Evolutionary conservation across 1,140 invertebrate species (phyloP).

Genomic region (Drosophila malerkotliana): DNA sequence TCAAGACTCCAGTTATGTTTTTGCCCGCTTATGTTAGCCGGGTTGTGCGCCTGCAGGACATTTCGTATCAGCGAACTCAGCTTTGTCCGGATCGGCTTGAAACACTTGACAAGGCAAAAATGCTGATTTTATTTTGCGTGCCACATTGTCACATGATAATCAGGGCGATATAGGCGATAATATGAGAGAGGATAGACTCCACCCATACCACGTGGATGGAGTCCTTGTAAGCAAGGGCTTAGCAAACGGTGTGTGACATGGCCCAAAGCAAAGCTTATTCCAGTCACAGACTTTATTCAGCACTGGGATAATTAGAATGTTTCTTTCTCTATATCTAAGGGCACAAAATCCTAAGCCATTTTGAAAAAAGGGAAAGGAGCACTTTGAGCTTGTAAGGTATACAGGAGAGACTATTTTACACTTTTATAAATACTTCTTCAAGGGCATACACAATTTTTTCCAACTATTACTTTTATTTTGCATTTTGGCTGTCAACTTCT

Average conservation of each 20-base stretch:
- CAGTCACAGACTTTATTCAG: conserved; percentile 8
- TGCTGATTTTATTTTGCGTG: conserved; percentile 76
- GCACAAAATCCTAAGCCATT: neutral
- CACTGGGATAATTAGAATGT: conserved; percentile 15
- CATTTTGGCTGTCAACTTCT: no score
- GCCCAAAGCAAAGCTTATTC: conserved; percentile 3
- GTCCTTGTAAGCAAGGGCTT: conserved; percentile 41
- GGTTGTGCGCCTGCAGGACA: conserved; percentile 41
- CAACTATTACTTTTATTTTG: no score
- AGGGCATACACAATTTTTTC: no score
- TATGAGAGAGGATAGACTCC: conserved; percentile 22
- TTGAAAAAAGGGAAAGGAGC: no score
- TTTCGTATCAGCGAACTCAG: conserved; percentile 33
- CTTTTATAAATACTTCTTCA: no score
- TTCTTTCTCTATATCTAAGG: neutral
- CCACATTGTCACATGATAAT: conserved; percentile 79
- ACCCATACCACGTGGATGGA: conserved; percentile 15
- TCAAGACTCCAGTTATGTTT: conserved; percentile 23
- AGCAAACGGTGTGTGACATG: conserved; percentile 18
- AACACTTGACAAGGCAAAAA: conserved; percentile 64
- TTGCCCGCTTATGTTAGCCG: neutral
- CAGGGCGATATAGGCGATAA: conserved; percentile 65
- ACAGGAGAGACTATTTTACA: no score
- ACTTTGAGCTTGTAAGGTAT: no score
- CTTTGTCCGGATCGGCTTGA: conserved; percentile 10